Conservation (phyloP, 2,113 vertebrate species). For the Cyanistes caeruleus region DNA sequence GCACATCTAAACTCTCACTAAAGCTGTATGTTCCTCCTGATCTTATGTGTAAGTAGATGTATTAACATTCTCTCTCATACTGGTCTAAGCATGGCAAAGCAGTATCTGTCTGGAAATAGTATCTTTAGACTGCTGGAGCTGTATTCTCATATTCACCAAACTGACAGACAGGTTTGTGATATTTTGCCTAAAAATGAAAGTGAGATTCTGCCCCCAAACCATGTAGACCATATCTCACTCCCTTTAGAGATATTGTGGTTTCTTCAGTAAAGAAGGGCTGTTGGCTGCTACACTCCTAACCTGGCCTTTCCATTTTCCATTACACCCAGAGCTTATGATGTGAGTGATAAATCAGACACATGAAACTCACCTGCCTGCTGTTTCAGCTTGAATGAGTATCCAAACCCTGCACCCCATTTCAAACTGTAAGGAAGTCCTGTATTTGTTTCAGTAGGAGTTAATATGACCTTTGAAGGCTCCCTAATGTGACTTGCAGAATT, state of each 20-base stretch:
- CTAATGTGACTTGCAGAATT: background rate
- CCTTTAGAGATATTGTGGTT: background rate
- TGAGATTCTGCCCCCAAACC: background rate
- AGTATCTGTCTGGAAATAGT: background rate
- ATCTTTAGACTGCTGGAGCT: background rate
- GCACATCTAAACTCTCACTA: background rate
- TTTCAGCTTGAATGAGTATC: background rate
- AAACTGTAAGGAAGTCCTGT: background rate
- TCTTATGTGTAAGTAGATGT: background rate
- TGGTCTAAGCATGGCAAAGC: background rate
- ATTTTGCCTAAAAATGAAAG: background rate
- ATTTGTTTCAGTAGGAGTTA: background rate
- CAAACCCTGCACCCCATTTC: background rate
- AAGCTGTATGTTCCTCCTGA: background rate
- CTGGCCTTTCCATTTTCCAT: background rate
- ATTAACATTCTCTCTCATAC: background rate
- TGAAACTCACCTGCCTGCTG: background rate
- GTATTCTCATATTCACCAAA: background rate
- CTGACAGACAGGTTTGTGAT: background rate
- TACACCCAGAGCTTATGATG: background rate
- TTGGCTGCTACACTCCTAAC: background rate
- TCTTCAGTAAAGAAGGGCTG: background rate
- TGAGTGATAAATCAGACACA: background rate
- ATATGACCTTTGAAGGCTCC: background rate
- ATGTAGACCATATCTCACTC: background rate